Evolutionary conservation across 2,888 invertebrate genomes (phyloP).

Genomic region (Sarcophaga carnaria): DNA sequence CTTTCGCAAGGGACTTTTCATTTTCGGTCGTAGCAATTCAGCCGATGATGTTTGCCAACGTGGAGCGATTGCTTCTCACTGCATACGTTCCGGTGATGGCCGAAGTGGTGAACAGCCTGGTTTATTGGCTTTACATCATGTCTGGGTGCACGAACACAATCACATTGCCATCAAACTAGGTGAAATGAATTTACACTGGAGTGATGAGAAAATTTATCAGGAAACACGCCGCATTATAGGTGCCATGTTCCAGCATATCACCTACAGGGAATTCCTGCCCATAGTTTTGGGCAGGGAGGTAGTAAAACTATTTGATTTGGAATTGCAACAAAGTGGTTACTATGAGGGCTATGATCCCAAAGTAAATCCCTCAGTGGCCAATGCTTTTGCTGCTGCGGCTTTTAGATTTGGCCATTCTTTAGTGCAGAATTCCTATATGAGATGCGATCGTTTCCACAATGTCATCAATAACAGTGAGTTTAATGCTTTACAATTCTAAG

Average conservation of each 20-base stretch:
- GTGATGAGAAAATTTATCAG: slow-evolving; percentile 92
- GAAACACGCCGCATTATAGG: slow-evolving; percentile 92
- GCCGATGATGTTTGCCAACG: slow-evolving; percentile 88
- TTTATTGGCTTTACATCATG: slow-evolving; percentile 80
- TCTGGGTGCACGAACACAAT: slow-evolving; percentile 83
- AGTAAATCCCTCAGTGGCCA: slow-evolving; percentile 89
- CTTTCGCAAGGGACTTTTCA: slow-evolving; percentile 87
- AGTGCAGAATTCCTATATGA: slow-evolving; percentile 89
- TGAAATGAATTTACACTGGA: slow-evolving; percentile 92
- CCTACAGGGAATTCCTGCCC: slow-evolving; percentile 91
- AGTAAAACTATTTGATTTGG: slow-evolving; percentile 88
- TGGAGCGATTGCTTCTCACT: slow-evolving; percentile 88
- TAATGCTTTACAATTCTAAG: neutral
- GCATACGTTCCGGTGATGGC: slow-evolving; percentile 90
- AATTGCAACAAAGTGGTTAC: slow-evolving; percentile 86
- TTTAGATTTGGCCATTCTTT: slow-evolving; percentile 94
- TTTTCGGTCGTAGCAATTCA: slow-evolving; percentile 86
- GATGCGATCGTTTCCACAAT: slow-evolving; percentile 87
- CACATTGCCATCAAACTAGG: slow-evolving; percentile 88
- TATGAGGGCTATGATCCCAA: slow-evolving; percentile 87
- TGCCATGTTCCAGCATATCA: slow-evolving; percentile 92
- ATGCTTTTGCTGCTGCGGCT: slow-evolving; percentile 91
- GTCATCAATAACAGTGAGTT: slow-evolving; percentile 88
- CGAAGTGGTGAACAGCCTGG: slow-evolving; percentile 91
- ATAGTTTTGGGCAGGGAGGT: slow-evolving; percentile 90